Evolutionary conservation across 1,140 invertebrate species (phyloP).

Genomic region (Uloborus diversus): DNA sequence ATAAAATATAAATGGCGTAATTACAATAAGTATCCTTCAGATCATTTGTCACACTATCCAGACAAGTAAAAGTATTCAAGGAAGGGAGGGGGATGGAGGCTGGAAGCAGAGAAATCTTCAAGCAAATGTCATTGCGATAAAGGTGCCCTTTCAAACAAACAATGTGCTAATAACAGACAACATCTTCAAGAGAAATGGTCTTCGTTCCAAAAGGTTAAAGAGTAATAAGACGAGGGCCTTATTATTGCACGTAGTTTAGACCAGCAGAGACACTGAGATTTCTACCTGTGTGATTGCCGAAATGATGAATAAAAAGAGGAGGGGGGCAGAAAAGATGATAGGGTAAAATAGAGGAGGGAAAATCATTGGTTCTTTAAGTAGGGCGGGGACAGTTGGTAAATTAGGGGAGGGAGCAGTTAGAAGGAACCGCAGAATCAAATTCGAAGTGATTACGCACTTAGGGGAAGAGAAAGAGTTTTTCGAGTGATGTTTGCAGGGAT

Average conservation of each 20-base stretch:
- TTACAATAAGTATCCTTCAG: conserved; percentile 37
- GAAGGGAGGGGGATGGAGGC: neutral
- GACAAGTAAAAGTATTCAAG: neutral
- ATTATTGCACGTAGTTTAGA: conserved; percentile 28
- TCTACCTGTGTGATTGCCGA: conserved; percentile 28
- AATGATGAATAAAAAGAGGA: conserved; percentile 24
- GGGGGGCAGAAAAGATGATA: neutral
- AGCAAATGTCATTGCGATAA: conserved; percentile 44
- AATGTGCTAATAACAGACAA: conserved; percentile 50
- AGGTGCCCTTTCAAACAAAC: conserved; percentile 46
- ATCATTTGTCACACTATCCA: conserved; percentile 38
- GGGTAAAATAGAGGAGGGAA: conserved; percentile 37
- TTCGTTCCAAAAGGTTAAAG: conserved; percentile 25
- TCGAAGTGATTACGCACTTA: conserved; percentile 20
- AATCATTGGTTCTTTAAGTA: conserved; percentile 56
- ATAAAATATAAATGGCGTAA: conserved; percentile 50
- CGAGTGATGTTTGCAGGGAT: conserved; percentile 24
- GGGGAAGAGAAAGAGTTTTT: neutral
- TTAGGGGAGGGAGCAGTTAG: conserved; percentile 45
- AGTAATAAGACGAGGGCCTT: conserved; percentile 25
- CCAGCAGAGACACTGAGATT: conserved; percentile 31
- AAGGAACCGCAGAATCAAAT: conserved; percentile 42
- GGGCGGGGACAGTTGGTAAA: conserved; percentile 28
- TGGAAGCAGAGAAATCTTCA: neutral
- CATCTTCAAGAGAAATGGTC: neutral